phyloP scores from a whole-genome alignment of 2,888 invertebrate genomes.

The Parapristionchus giblindavisi region DNA sequence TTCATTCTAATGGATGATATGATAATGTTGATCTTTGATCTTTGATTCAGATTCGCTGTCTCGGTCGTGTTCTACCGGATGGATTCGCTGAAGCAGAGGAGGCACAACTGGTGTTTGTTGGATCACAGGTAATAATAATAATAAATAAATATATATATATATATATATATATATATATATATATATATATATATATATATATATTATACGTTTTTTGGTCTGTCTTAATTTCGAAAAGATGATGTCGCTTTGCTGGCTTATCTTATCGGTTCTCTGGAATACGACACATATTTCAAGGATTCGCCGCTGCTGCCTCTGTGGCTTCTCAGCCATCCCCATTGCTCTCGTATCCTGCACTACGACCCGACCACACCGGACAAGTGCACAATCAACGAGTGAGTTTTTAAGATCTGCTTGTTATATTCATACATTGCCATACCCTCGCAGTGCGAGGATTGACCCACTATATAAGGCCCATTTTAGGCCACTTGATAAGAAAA shows the following conservation, averaged over 20 bases:
- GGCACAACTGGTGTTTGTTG: slow-evolving; percentile 13
- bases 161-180: background rate
- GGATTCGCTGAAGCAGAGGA: background rate
- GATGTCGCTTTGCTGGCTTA: background rate
- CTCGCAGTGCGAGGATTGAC: too few species aligned
- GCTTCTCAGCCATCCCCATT: slow-evolving; percentile 59
- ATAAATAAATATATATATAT: background rate
- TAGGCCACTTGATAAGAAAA: too few species aligned
- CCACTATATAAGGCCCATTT: too few species aligned
- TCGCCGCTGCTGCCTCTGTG: slow-evolving; percentile 63
- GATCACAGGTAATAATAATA: background rate
- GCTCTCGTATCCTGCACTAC: slow-evolving; percentile 44
- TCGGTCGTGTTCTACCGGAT: slow-evolving; percentile 16
- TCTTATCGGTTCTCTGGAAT: background rate
- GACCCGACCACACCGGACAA: slow-evolving; percentile 37
- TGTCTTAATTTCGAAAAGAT: background rate
- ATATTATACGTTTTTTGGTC: background rate
- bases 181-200: background rate
- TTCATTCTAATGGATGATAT: too few species aligned
- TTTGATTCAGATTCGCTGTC: too few species aligned
- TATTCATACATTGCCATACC: too few species aligned
- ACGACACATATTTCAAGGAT: too few species aligned
- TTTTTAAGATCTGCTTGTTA: background rate
- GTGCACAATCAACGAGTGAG: slow-evolving; percentile 13
- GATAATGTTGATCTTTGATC: too few species aligned